A percentile compares a stretch with the other conserved stretches of the same genome.
phyloP scores from a whole-genome alignment of 2,888 invertebrate genomes.

The Anagyrus pseudococci region DNA sequence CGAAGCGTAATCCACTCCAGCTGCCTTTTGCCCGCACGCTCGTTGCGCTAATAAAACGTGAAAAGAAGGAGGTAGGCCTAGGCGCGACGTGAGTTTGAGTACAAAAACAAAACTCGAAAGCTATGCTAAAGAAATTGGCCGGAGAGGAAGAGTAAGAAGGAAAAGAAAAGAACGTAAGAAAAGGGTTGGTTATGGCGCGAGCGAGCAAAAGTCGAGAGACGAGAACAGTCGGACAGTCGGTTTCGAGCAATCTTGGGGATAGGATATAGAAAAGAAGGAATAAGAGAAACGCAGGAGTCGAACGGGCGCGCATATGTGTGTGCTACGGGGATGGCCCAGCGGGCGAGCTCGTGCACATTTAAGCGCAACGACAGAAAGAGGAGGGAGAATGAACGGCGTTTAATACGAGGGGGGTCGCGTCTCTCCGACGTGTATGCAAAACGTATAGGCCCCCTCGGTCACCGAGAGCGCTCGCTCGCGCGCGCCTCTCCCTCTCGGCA shows the following conservation, averaged over 20 bases:
- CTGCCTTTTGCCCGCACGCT: constrained; percentile 24
- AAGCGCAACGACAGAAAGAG: too few species aligned
- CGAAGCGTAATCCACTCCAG: constrained; percentile 20
- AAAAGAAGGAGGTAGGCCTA: constrained; percentile 28
- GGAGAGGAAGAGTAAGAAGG: constrained; percentile 1
- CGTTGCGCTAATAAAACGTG: constrained; percentile 26
- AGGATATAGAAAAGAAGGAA: constrained; percentile 7
- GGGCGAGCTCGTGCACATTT: constrained; percentile 37
- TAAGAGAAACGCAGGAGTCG: constrained; percentile 11
- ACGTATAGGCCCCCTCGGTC: constrained; percentile 42
- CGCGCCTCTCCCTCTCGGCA: constrained; percentile 26
- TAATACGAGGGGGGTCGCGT: constrained; percentile 54
- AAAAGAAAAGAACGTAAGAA: constrained; percentile 7
- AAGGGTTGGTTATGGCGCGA: too few species aligned
- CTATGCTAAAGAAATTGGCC: neutral
- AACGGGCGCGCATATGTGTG: constrained; percentile 28
- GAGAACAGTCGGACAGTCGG: constrained; percentile 18
- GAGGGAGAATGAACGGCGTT: constrained; percentile 49
- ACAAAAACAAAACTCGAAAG: neutral
- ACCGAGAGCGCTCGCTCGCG: too few species aligned
- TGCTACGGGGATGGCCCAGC: constrained; percentile 47
- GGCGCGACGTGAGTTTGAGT: neutral
- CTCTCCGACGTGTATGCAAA: constrained; percentile 57
- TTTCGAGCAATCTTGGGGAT: constrained; percentile 20
- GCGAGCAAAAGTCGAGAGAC: constrained; percentile 15